A percentile compares a stretch with the other conserved stretches of the same genome.
Evolutionary conservation across 2,797 vertebrate species (phyloP).

Genomic region (Chiroxiphia lanceolata): DNA sequence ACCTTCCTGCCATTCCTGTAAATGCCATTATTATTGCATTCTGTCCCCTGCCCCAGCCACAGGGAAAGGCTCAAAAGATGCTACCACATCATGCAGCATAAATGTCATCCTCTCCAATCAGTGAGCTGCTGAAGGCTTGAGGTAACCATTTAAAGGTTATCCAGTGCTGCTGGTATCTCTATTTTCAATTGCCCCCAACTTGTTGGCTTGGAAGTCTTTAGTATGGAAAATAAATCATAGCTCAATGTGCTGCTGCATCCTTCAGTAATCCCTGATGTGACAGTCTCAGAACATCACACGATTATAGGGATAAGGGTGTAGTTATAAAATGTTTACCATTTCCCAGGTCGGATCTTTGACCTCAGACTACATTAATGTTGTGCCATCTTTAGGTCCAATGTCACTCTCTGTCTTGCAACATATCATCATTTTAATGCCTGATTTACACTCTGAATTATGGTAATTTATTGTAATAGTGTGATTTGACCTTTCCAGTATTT

Average conservation of each 20-base stretch:
- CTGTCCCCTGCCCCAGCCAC: background rate
- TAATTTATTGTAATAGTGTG: conserved; percentile 78
- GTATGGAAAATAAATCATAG: conserved; percentile 25
- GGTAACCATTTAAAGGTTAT: conserved; percentile 30
- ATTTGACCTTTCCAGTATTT: conserved; percentile 76
- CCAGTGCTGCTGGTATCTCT: background rate
- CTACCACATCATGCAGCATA: background rate
- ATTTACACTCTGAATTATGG: conserved; percentile 72
- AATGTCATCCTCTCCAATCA: background rate
- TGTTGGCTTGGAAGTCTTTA: conserved; percentile 38
- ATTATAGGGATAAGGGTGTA: conserved; percentile 51
- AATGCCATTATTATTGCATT: background rate
- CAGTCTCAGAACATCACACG: conserved; percentile 20
- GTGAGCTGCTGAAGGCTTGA: background rate
- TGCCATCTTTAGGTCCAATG: conserved; percentile 64
- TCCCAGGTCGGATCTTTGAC: conserved; percentile 66
- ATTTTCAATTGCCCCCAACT: conserved; percentile 18
- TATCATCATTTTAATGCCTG: conserved; percentile 73
- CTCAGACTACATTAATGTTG: conserved; percentile 48
- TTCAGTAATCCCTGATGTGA: background rate
- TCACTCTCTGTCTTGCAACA: conserved; percentile 62
- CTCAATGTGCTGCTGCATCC: conserved; percentile 18
- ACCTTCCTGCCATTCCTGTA: background rate
- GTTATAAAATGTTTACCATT: conserved; percentile 65
- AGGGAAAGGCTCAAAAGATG: background rate